Evolutionary conservation across 2,797 vertebrate genomes (phyloP).

Genomic region (Myioborus melanocephalus): DNA sequence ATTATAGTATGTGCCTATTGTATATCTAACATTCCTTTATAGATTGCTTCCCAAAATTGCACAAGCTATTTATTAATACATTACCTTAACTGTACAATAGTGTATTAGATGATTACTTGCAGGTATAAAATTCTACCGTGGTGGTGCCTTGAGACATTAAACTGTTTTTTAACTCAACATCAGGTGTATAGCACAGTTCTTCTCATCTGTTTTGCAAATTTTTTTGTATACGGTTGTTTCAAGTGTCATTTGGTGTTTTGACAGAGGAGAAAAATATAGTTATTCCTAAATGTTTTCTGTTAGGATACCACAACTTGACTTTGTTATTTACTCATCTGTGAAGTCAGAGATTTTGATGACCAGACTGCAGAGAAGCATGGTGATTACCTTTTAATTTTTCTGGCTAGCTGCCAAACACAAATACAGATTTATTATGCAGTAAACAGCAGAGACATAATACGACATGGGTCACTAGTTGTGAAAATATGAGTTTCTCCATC

Average conservation of each 20-base stretch:
- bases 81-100: constrained; percentile 64
- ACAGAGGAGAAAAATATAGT: neutral
- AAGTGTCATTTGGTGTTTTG: constrained; percentile 44
- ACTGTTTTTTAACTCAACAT: constrained; percentile 72
- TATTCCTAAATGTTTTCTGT: neutral
- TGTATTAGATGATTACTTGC: constrained; percentile 70
- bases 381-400: constrained; percentile 68
- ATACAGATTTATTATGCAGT: constrained; percentile 53
- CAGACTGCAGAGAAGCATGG: constrained; percentile 34
- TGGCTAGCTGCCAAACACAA: constrained; percentile 65
- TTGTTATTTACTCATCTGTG: constrained; percentile 39
- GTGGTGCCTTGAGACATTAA: constrained; percentile 91
- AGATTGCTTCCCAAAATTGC: constrained; percentile 75
- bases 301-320: constrained; percentile 38
- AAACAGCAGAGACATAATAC: constrained; percentile 43
- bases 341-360: constrained; percentile 56
- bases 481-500: constrained; percentile 70
- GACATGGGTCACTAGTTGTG: constrained; percentile 68
- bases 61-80: constrained; percentile 69
- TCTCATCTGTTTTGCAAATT: constrained; percentile 56
- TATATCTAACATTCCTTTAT: constrained; percentile 82
- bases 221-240: constrained; percentile 51
- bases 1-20: constrained; percentile 85
- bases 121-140: constrained; percentile 78
- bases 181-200: constrained; percentile 64